Evolutionary conservation across 2,888 invertebrate species (phyloP).

Genomic region (Didymodactylos carnosus): DNA sequence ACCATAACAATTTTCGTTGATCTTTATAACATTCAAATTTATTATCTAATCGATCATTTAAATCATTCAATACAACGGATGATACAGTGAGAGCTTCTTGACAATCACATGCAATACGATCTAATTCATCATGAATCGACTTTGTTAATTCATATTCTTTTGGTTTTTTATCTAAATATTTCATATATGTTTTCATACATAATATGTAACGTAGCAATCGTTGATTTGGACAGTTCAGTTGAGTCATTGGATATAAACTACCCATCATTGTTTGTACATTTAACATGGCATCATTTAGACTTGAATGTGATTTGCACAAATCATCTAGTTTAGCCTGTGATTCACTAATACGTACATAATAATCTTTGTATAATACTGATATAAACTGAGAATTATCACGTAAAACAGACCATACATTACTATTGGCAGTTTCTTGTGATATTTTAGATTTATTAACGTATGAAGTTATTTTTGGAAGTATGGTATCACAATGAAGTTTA

Average conservation of each 20-base stretch:
- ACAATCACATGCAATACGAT: not conserved
- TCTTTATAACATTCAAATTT: not conserved
- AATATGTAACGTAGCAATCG: not conserved
- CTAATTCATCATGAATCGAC: not conserved
- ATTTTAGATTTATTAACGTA: no score
- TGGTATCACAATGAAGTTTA: not conserved
- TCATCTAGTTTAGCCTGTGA: not conserved
- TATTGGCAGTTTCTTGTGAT: not conserved
- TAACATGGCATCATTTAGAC: not conserved
- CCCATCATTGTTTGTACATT: not conserved
- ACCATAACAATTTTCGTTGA: not conserved
- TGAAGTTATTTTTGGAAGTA: not conserved
- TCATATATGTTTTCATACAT: not conserved
- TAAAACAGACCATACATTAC: not conserved
- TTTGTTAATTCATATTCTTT: not conserved
- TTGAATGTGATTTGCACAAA: not conserved
- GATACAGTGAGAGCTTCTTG: not conserved
- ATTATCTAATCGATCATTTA: not conserved
- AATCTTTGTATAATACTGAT: not conserved
- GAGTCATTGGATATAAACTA: not conserved
- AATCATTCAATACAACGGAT: not conserved
- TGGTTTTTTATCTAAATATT: not conserved
- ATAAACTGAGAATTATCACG: not conserved
- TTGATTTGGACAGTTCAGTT: not conserved
- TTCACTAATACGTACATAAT: not conserved